Evolutionary conservation across 2,797 vertebrate genomes (phyloP).

Genomic region (Platyrinchus mystaceus): DNA sequence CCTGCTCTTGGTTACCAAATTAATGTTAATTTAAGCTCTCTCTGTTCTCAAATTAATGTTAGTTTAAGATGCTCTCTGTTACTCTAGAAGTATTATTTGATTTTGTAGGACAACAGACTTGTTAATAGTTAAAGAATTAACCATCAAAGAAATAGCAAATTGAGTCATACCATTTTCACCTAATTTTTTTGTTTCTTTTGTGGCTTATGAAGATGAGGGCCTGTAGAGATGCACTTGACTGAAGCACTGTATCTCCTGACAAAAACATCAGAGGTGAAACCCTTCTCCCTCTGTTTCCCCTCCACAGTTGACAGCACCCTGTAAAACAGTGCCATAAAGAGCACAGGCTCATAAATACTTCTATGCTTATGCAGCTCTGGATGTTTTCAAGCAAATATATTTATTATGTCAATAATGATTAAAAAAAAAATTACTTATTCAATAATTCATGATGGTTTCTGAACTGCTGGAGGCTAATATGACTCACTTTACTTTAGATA

Average conservation of each 20-base stretch:
- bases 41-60: not conserved
- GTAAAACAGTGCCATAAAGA: constrained; percentile 19
- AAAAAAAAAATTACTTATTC: constrained; percentile 54
- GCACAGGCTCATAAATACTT: constrained; percentile 34
- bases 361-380: not conserved
- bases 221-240: not conserved
- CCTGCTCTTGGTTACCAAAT: not conserved
- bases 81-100: not conserved
- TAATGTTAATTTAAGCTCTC: not conserved
- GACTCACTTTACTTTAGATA: constrained; percentile 11
- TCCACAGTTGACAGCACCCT: not conserved
- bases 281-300: not conserved
- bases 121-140: not conserved
- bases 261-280: not conserved
- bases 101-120: not conserved
- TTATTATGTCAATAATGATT: constrained; percentile 46
- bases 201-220: not conserved
- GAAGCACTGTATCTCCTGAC: not conserved
- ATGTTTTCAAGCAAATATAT: constrained; percentile 54
- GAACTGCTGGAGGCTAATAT: not conserved
- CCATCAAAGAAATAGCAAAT: not conserved
- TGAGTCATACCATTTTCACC: not conserved
- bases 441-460: constrained; percentile 54
- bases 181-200: not conserved
- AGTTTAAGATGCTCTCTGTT: not conserved